phyloP scores from a whole-genome alignment of 2,888 invertebrate genomes.

The Andrena bucephala region DNA sequence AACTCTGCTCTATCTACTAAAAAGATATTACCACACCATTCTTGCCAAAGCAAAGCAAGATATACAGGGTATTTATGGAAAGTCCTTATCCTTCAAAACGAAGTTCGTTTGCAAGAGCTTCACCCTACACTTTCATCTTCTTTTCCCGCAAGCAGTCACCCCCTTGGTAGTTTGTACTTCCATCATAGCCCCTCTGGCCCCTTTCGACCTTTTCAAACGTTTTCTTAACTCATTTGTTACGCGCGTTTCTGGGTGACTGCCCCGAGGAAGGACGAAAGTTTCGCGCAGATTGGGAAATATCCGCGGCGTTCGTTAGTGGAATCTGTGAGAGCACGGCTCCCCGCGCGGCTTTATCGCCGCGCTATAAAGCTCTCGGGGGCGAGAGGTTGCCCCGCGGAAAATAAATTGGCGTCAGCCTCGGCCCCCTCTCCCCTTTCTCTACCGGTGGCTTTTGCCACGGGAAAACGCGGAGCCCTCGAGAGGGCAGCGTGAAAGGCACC shows the following conservation, averaged over 20 bases:
- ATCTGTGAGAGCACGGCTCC: conserved; percentile 24
- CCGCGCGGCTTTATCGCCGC: conserved; percentile 34
- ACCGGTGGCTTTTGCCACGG: conserved; percentile 12
- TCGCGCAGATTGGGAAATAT: background rate
- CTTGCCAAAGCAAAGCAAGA: too few relatives aligned
- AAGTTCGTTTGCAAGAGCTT: too few relatives aligned
- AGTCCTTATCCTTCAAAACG: too few relatives aligned
- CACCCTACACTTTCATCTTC: too few relatives aligned
- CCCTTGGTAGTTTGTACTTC: background rate
- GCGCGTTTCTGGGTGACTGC: background rate
- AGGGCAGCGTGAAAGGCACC: conserved; percentile 53
- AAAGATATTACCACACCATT: too few relatives aligned
- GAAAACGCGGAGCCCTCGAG: conserved; percentile 50
- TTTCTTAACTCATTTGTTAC: background rate
- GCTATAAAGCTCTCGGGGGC: conserved; percentile 45
- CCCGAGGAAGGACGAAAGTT: background rate
- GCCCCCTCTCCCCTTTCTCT: conserved; percentile 25
- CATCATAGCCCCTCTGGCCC: background rate
- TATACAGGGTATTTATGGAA: too few relatives aligned
- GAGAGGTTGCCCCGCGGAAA: conserved; percentile 37
- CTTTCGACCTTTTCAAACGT: background rate
- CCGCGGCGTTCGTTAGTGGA: conserved; percentile 24
- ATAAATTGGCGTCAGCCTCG: conserved; percentile 58
- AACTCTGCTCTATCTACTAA: too few relatives aligned
- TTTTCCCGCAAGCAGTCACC: too few relatives aligned